Base-by-base conservation (phyloP, 2,888 invertebrate species). In the Ganaspis brasiliensis region DNA sequence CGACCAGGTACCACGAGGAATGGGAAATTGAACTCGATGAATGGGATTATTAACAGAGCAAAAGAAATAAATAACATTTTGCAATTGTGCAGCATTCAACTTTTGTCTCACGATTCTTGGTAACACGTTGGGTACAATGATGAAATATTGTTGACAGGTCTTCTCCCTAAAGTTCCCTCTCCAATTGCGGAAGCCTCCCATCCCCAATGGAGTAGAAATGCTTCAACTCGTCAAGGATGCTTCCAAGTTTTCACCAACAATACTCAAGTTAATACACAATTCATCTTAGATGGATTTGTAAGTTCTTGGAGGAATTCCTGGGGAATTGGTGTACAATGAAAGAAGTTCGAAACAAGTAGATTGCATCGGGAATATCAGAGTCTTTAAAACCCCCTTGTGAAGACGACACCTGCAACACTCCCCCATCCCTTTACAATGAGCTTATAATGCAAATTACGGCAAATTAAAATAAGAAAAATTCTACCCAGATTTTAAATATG, bases 21-120 rank as follows among this genome's bases (percentile, higher is more conserved):
- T 76, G 81, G 81, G 81, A 75, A 87, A 86, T 86, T 84, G 83
- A 83, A 83, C 79, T 77, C 74, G 70, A 78, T 76, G 82, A 87
- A 86, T 85, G 83, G 76, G 79, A 85, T 82, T 82, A 85, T 81
- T 87, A 80, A 76, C 72, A 72, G 76, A 75, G 72, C 76, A 72
- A 55, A 70, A 76, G 74, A 72, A 82, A 82, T 83, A 85, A 85
- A 85, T 83, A 84, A 83, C 82, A 59, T 26, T 31, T n/a, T 12
- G 4, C 57, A 57, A 72, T 49, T 77, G 35, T 26, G n/a, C 31
- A n/a, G 37, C 31, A 49, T 45, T 40, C 37, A 71, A 55, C 61
- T 71, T 70, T 73, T 31, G 14, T 45, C 5, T n/a, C 9, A 24
- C 14, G n/a, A 24, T 45, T 45, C 45, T 40, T 21, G n/a, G 21